A percentile compares a stretch with the other conserved stretches of the same genome.
phyloP scores from a whole-genome alignment of 2,888 invertebrate genomes.

The Zygogramma bicolorata region DNA sequence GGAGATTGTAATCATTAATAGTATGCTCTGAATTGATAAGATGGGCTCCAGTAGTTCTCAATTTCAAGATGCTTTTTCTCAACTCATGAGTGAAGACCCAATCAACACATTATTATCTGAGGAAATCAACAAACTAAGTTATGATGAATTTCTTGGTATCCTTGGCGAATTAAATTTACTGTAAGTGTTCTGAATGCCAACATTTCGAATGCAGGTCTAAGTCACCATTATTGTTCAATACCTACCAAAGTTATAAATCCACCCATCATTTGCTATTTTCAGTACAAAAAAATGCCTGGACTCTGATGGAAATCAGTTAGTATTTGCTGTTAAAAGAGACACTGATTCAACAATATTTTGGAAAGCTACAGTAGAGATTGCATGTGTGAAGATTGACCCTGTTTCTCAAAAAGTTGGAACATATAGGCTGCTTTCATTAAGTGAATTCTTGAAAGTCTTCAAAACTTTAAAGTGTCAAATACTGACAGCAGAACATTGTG shows the following conservation, averaged over 20 bases:
- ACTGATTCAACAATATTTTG: conserved; percentile 75
- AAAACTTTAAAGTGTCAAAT: conserved; percentile 69
- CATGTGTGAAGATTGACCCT: conserved; percentile 73
- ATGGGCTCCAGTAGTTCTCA: conserved; percentile 55
- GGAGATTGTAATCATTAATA: no score
- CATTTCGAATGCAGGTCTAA: no score
- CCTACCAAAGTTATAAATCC: no score
- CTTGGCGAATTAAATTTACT: conserved; percentile 73
- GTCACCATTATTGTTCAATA: no score
- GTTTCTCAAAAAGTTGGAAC: conserved; percentile 70
- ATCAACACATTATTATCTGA: conserved; percentile 56
- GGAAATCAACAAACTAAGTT: conserved; percentile 64
- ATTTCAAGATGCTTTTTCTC: conserved; percentile 54
- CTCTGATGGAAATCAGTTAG: conserved; percentile 72
- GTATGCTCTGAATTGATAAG: background rate
- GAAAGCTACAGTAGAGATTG: conserved; percentile 78
- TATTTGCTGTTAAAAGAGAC: conserved; percentile 76
- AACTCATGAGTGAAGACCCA: conserved; percentile 55
- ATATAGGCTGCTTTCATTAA: conserved; percentile 72
- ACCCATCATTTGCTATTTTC: conserved; percentile 22
- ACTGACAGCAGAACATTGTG: conserved; percentile 60
- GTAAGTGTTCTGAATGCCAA: no score
- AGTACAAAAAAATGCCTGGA: conserved; percentile 74
- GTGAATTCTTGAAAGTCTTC: conserved; percentile 75
- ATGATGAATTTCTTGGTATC: conserved; percentile 72